Percentiles rank a stretch among this genome's conserved stretches.
These are phyloP conservation scores for Silurus meridionalis DNA, from an alignment of 2,113 vertebrate genomes.

Conservation along the genomic window DNA sequence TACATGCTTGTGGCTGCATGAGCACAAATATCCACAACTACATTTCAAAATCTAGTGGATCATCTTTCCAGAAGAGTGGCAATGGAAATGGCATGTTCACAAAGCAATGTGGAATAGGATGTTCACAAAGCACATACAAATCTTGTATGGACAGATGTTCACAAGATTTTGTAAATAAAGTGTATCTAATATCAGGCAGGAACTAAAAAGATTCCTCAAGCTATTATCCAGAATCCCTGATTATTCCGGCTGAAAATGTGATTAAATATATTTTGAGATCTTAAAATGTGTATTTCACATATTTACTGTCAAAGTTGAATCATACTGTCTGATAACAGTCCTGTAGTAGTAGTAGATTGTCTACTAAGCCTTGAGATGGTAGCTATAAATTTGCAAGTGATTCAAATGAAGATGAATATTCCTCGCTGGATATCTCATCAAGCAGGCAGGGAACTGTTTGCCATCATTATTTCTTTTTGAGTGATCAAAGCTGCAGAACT, in stretches of 20 bases:
- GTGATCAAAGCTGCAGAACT: slow-evolving; percentile 27
- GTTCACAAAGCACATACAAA: too few relatives aligned
- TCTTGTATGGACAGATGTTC: too few relatives aligned
- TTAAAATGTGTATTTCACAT: background rate
- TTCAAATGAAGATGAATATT: slow-evolving; percentile 35
- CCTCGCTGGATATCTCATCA: slow-evolving; percentile 31
- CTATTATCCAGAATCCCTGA: background rate
- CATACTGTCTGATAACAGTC: background rate
- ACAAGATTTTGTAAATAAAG: too few relatives aligned
- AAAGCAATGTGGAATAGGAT: too few relatives aligned
- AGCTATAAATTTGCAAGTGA: slow-evolving; percentile 13
- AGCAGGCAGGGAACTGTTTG: slow-evolving; percentile 19
- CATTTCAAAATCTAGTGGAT: too few relatives aligned
- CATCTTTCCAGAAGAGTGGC: too few relatives aligned
- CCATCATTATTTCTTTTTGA: slow-evolving; percentile 20
- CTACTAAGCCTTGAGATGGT: background rate
- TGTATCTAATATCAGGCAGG: background rate
- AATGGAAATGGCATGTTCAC: too few relatives aligned
- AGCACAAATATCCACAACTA: too few relatives aligned
- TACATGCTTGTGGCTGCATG: too few relatives aligned
- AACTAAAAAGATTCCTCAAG: background rate
- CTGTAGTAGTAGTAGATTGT: slow-evolving; percentile 7
- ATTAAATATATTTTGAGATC: background rate
- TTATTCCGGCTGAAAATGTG: background rate
- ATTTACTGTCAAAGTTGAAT: background rate